A percentile compares a stretch with the other conserved stretches of the same genome.
Conservation (phyloP, 1,140 invertebrate species). For the Caerostris darwini region DNA sequence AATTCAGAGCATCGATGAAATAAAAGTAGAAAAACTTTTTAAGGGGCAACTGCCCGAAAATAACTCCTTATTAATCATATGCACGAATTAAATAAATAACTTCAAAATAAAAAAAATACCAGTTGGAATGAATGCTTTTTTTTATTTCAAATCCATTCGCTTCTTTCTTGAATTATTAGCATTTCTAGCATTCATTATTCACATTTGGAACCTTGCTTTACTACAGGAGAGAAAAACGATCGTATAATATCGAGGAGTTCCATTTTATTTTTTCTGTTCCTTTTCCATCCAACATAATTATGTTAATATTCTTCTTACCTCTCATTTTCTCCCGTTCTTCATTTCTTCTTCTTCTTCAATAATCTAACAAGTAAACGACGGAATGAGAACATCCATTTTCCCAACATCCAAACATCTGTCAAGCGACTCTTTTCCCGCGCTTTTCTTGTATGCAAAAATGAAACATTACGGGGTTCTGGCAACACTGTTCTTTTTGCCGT, state of each 20-base stretch:
- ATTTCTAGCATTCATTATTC: conserved; percentile 32
- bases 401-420: conserved; percentile 65
- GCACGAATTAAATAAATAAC: neutral
- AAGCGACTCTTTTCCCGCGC: conserved; percentile 11
- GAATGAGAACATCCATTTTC: conserved; percentile 49
- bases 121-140: neutral
- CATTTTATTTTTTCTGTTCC: neutral
- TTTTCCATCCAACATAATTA: conserved; percentile 39
- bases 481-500: conserved; percentile 43
- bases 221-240: neutral
- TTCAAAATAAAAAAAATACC: neutral
- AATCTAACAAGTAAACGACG: conserved; percentile 50
- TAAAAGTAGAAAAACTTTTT: neutral
- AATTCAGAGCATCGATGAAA: too few species aligned
- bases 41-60: neutral
- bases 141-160: neutral
- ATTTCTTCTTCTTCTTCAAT: neutral
- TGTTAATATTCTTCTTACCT: conserved; percentile 52
- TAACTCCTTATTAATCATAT: neutral
- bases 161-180: neutral
- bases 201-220: neutral
- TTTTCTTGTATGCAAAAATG: conserved; percentile 51
- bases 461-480: conserved; percentile 39
- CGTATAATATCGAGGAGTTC: neutral
- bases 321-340: neutral